Percentiles rank a stretch among this genome's conserved stretches.
phyloP scores from a whole-genome alignment of 30 jellyfish, hydroid and myxozoan species.

The Mastigias papua region DNA sequence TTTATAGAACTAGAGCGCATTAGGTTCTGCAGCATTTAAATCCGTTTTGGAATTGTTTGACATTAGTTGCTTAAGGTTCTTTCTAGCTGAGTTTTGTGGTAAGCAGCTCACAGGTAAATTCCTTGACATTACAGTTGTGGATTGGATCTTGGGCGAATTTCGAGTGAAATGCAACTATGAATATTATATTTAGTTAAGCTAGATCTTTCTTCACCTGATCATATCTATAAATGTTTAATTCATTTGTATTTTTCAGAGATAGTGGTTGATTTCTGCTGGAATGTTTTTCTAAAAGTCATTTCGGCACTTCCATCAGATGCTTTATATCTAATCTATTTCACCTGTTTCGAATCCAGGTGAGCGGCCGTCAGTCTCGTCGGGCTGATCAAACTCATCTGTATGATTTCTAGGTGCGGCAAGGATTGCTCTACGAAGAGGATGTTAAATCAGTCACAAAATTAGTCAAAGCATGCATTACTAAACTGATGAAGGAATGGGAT shows the following conservation, averaged over 20 bases:
- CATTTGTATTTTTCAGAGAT: conserved; percentile 39
- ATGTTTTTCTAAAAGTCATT: conserved; percentile 9
- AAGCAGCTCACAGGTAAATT: conserved; percentile 3
- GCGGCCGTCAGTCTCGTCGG: conserved; percentile 71
- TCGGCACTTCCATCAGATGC: background rate
- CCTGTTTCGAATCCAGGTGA: conserved; percentile 71
- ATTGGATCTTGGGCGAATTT: background rate
- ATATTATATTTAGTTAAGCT: conserved; percentile 1
- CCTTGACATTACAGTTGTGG: background rate
- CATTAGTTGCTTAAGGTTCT: background rate
- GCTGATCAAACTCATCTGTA: conserved; percentile 80
- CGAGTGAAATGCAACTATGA: background rate
- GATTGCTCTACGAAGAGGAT: conserved; percentile 83
- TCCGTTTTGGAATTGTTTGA: background rate
- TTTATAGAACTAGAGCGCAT: no score
- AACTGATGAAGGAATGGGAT: conserved; percentile 80
- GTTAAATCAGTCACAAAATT: conserved; percentile 81
- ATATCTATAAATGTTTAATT: conserved; percentile 13
- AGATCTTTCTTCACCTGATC: conserved; percentile 5
- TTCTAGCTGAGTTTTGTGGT: conserved; percentile 4
- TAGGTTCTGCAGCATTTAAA: no score
- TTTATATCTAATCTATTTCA: conserved; percentile 19
- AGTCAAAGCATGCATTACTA: conserved; percentile 69
- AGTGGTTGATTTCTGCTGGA: conserved; percentile 21
- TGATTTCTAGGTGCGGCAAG: conserved; percentile 85